Base-by-base conservation (phyloP, 2,888 invertebrate genomes). In the Caenorhabditis panamensis region DNA sequence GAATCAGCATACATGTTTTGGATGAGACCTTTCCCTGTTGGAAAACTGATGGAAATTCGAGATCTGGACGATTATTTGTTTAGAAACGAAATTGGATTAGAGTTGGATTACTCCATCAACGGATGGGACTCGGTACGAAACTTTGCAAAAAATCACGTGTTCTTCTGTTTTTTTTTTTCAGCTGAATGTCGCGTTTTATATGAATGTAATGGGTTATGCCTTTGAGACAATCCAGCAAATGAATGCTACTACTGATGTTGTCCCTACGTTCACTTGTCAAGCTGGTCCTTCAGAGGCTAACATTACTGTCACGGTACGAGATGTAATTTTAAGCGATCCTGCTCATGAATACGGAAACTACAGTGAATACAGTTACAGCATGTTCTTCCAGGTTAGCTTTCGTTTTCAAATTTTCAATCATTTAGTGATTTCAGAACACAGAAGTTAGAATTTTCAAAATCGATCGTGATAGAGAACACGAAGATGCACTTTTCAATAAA, bases 401-500 rank as follows among this genome's bases (percentile, higher is more conserved):
- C n/a, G n/a, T n/a, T n/a, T n/a, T n/a, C n/a, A n/a, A n/a, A n/a
- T n/a, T n/a, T n/a, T n/a, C n/a, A n/a, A n/a, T n/a, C n/a, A n/a
- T 66, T 6, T 41, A 11, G 13, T 13, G 44, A 8, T 76, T 84
- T 68, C 36, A 89, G 88, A 80, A 87, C 56, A 80, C 87, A 8
- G 79, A 80, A 26, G 86, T 84, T 0, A 69, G 87, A 49, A 84
- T 90, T 2, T 83, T 84, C 62, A 79, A 84, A 72, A 87, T 90
- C 18, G 88, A 88, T 56, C 61, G 90, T 51, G 77, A 79, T 13
- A 56, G 56, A 26, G 69, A 80, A 13, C 75, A 85, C 16, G 86
- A 86, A 18, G 88, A 90, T 56, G 86, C 86, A 13, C 80, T 84
- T 13, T 86, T 83, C 64, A 88, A 86, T 67, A 90, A 90, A 82